Evolutionary conservation across 2,113 vertebrate species (phyloP).

Genomic region (Phyllostomus hastatus): DNA sequence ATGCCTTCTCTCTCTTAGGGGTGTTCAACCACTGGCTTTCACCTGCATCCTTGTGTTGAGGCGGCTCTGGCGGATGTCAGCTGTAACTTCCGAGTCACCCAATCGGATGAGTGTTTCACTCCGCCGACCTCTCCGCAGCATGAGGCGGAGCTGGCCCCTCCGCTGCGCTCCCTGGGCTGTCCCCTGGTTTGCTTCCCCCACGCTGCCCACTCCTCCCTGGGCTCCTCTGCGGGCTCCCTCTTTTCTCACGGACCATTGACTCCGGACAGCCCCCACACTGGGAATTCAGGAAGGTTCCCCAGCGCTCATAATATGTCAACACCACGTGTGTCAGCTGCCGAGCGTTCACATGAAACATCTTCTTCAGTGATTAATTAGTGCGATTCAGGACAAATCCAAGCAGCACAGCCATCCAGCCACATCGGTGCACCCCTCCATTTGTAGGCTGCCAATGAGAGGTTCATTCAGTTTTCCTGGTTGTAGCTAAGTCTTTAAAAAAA

Average conservation of each 20-base stretch:
- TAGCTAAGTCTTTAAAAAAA: not conserved
- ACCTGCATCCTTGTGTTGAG: no score
- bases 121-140: not conserved
- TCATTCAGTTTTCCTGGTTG: not conserved
- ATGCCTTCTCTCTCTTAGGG: not conserved
- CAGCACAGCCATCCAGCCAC: not conserved
- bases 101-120: not conserved
- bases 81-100: not conserved
- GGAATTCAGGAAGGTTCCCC: not conserved
- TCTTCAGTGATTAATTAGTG: not conserved
- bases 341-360: not conserved
- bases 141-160: rapidly evolving
- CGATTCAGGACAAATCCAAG: not conserved
- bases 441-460: not conserved
- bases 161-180: not conserved
- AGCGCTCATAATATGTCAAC: not conserved
- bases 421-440: not conserved
- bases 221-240: not conserved
- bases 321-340: not conserved
- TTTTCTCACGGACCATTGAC: not conserved
- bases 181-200: not conserved
- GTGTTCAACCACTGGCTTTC: not conserved
- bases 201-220: not conserved
- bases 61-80: not conserved
- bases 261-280: no score